A percentile compares a stretch with the other conserved stretches of the same genome.
Conservation (phyloP, 2,113 vertebrate species). For the Microcebus griseorufus region DNA sequence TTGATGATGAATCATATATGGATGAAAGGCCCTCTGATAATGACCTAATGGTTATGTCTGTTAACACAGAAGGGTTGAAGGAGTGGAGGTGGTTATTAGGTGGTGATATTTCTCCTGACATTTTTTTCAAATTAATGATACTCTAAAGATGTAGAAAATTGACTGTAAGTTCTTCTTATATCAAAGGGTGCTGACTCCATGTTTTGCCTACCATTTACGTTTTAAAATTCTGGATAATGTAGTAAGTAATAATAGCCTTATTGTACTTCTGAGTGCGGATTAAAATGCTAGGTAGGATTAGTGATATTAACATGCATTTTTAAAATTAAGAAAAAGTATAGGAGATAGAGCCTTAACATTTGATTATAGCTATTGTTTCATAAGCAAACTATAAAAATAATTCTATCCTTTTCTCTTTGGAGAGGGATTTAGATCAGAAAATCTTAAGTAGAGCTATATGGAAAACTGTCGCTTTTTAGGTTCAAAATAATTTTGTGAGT, state of each 20-base stretch:
- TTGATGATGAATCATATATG: not conserved
- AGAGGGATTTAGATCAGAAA: constrained; percentile 3
- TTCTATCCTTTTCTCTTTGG: not conserved
- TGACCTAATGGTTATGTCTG: not conserved
- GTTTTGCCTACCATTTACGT: constrained; percentile 13
- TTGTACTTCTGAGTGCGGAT: not conserved
- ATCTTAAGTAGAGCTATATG: not conserved
- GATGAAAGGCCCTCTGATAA: not conserved
- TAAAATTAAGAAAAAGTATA: not conserved
- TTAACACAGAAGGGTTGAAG: not conserved
- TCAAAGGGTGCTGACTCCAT: not conserved
- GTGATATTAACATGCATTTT: not conserved
- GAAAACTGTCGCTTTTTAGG: constrained; percentile 8
- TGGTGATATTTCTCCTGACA: not conserved
- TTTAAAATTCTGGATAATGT: constrained; percentile 41
- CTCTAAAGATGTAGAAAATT: not conserved
- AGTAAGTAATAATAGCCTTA: not conserved
- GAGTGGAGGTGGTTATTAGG: not conserved
- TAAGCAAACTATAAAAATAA: constrained; percentile 5
- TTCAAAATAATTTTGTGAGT: not conserved
- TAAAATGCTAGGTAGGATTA: not conserved
- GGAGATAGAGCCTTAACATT: not conserved
- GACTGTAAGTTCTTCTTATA: not conserved
- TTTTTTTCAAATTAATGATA: not conserved
- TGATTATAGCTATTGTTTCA: not conserved